These are phyloP conservation scores for Sciurus carolinensis DNA, from an alignment of 2,797 vertebrate genomes.

Conservation along the genomic window DNA sequence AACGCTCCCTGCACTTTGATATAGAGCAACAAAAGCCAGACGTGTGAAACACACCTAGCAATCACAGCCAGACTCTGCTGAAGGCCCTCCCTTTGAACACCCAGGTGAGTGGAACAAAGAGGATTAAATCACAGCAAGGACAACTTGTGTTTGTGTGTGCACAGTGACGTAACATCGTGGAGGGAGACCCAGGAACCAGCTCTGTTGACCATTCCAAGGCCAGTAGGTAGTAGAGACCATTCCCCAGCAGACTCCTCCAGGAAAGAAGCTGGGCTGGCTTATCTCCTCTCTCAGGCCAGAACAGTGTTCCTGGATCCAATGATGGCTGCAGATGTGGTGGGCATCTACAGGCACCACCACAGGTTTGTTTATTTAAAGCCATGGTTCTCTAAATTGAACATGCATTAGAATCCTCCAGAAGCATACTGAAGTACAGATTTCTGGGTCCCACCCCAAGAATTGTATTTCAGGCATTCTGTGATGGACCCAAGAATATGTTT, in stretches of 20 bases:
- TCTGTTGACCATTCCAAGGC: not conserved
- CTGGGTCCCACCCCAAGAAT: not conserved
- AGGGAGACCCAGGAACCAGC: not conserved
- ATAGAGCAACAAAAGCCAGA: not conserved
- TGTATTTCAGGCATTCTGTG: not conserved
- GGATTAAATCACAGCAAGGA: too few relatives aligned
- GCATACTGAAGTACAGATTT: not conserved
- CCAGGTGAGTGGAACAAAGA: too few relatives aligned
- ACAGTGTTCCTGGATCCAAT: not conserved
- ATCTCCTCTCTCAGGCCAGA: not conserved
- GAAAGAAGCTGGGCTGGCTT: not conserved
- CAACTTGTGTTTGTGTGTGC: not conserved
- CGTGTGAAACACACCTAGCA: not conserved
- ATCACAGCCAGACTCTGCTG: fast-evolving
- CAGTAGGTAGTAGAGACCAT: not conserved
- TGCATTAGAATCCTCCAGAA: not conserved
- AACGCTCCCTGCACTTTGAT: constrained; percentile 64
- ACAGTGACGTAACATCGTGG: not conserved
- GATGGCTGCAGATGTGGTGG: fast-evolving
- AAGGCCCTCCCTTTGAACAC: not conserved
- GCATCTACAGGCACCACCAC: not conserved
- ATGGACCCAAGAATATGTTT: not conserved
- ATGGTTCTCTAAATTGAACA: not conserved
- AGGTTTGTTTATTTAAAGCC: not conserved
- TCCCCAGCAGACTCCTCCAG: not conserved